A percentile compares a stretch with the other conserved stretches of the same genome.
Conservation (phyloP, 1,140 invertebrate species). For the Pararge aegeria region DNA sequence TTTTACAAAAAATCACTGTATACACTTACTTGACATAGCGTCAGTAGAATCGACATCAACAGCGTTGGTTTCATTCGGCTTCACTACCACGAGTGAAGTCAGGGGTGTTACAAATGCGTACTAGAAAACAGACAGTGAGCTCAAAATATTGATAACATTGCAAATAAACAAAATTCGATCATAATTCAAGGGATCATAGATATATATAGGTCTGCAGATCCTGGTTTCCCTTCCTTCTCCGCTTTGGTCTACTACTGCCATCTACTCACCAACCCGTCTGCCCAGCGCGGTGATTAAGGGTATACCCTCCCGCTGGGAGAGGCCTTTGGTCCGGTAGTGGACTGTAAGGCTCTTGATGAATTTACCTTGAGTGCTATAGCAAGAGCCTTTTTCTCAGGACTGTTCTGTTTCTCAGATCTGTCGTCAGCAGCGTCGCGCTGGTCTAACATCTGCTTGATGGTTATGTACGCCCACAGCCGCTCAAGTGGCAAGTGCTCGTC, state of each 20-base stretch:
- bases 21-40: conserved; percentile 34
- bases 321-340: too few relatives aligned
- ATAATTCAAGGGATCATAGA: too few relatives aligned
- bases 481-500: conserved; percentile 78
- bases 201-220: too few relatives aligned
- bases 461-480: conserved; percentile 85
- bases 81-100: conserved; percentile 86
- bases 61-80: conserved; percentile 77
- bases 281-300: too few relatives aligned
- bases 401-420: conserved; percentile 30
- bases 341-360: too few relatives aligned
- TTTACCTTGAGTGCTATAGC: conserved; percentile 63
- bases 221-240: too few relatives aligned
- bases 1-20: not conserved
- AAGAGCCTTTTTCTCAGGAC: conserved; percentile 55
- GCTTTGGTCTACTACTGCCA: too few relatives aligned
- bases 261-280: too few relatives aligned
- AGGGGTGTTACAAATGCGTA: conserved; percentile 86
- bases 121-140: conserved; percentile 48
- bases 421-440: conserved; percentile 65
- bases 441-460: conserved; percentile 83
- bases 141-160: too few relatives aligned
- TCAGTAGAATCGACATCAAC: conserved; percentile 63
- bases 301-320: too few relatives aligned
- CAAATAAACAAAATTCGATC: too few relatives aligned